Percentiles rank a stretch among this genome's conserved stretches.
Conservation (phyloP, 1,140 invertebrate genomes). For the Micrasema longulum region DNA sequence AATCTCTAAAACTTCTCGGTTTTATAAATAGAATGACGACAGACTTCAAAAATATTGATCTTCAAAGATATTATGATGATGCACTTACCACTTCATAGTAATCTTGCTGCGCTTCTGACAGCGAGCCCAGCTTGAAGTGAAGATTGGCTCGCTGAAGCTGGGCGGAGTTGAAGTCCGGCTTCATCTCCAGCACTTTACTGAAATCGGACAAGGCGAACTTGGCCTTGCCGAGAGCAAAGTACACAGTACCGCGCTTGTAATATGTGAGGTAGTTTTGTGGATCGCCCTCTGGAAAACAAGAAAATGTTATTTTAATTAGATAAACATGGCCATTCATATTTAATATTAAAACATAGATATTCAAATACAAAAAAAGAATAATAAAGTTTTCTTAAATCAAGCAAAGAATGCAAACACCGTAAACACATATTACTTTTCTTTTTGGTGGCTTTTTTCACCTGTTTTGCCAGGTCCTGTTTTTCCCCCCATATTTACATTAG, state of each 20-base stretch:
- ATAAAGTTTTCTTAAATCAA: no score
- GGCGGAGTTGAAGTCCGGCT: conserved; percentile 94
- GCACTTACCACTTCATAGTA: conserved; percentile 86
- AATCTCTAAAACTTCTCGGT: no score
- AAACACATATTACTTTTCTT: no score
- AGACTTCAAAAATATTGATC: no score
- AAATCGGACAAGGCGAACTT: conserved; percentile 96
- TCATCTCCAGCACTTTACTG: conserved; percentile 89
- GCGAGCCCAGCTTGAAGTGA: conserved; percentile 89
- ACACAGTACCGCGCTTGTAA: conserved; percentile 95
- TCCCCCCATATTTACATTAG: no score
- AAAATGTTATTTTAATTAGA: background rate
- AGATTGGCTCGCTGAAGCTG: conserved; percentile 88
- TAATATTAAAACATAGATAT: no score
- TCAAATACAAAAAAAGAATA: no score
- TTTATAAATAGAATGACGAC: no score
- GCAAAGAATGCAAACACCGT: no score
- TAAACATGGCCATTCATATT: background rate
- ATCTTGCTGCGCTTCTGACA: conserved; percentile 85
- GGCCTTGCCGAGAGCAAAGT: conserved; percentile 95
- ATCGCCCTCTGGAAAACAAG: conserved; percentile 87
- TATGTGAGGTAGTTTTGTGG: conserved; percentile 96
- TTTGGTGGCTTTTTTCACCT: no score
- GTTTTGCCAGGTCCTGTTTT: no score
- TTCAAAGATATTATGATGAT: no score